Base-by-base conservation (phyloP, 2,113 vertebrate species). In the Sciurus niger region DNA sequence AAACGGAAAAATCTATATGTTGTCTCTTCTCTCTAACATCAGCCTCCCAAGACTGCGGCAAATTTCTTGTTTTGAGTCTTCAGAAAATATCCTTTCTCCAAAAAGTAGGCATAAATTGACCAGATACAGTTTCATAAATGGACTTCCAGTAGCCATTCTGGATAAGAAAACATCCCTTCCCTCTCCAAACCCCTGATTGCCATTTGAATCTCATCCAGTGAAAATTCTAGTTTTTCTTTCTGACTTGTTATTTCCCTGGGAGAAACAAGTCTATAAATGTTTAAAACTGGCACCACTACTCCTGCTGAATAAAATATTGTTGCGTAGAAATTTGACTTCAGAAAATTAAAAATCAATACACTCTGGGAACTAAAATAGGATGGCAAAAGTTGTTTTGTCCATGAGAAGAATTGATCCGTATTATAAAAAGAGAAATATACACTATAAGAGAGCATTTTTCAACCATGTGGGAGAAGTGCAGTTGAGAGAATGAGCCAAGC, bases 341-440 rank as follows among this genome's bases (percentile, higher is more conserved):
- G 87, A 43, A 93, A 96, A 91, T 89, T 86, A 74, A 86, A 93
- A 95, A 93, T 85, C 82, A 82, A 91, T 94, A 30, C 30, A 34
- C 60, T 93, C 28, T 51, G 43, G 48, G 86, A 95, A 78, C n/a
- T 55, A 63, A 86, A 91, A 32, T 30, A 78, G 25, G 70, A 84
- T 1, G 30, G 68, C 14, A 53, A 60, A 72, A 48, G 4, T 67
- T 24, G 53, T 6, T 77, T 55, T 77, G 46, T 46, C 55, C 40
- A 20, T 9, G 86, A 84, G 32, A 48, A 68, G 6, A 89, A 68
- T 40, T n/a, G 72, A 46, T 28, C n/a, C 32, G 1, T 37, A 2
- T 58, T 8, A 16, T 46, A 20, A 48, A 86, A 83, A 63, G 14
- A 30, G 80, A 80, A n/a, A n/a, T n/a, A n/a, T n/a, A n/a, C n/a